Evolutionary conservation across 2,888 invertebrate species (phyloP).

Genomic region (Drosophila picticornis): DNA sequence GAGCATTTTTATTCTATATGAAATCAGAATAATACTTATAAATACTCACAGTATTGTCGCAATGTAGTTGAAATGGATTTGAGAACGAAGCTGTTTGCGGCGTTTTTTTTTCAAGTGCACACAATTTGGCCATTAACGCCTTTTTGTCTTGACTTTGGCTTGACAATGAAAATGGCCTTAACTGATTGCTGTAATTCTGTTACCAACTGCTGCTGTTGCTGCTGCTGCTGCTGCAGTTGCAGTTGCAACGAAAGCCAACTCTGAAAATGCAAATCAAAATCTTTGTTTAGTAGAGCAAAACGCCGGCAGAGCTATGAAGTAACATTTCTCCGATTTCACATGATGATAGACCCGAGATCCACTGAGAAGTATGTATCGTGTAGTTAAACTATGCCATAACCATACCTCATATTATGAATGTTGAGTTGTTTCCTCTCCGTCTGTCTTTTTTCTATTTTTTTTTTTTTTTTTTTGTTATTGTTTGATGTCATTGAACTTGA

Average conservation of each 20-base stretch:
- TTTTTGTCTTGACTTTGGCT: conserved; percentile 40
- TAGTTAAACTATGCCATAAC: conserved; percentile 51
- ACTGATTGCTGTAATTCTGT: conserved; percentile 70
- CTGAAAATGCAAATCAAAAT: conserved; percentile 63
- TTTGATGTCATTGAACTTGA: conserved; percentile 78
- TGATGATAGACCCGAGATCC: conserved; percentile 36
- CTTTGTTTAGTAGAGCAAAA: conserved; percentile 76
- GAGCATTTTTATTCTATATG: not conserved
- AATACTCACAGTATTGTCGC: not conserved
- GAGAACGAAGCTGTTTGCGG: not conserved
- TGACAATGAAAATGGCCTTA: conserved; percentile 74
- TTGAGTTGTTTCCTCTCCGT: conserved; percentile 11
- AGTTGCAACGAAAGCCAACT: conserved; percentile 14
- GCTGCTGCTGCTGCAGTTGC: conserved; percentile 9
- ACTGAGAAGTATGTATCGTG: conserved; percentile 4
- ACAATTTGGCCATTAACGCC: conserved; percentile 79
- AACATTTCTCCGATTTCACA: conserved; percentile 72
- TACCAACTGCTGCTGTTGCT: conserved; percentile 12
- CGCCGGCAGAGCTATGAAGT: conserved; percentile 56
- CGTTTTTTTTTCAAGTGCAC: conserved; percentile 17
- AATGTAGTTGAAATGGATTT: not conserved
- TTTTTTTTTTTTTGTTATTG: conserved; percentile 59
- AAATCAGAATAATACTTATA: not conserved
- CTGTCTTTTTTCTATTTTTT: not conserved
- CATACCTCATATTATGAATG: conserved; percentile 66